These are phyloP conservation scores for Eidolon dupreanum DNA, from an alignment of 2,797 vertebrate species.

Conservation along the genomic window DNA sequence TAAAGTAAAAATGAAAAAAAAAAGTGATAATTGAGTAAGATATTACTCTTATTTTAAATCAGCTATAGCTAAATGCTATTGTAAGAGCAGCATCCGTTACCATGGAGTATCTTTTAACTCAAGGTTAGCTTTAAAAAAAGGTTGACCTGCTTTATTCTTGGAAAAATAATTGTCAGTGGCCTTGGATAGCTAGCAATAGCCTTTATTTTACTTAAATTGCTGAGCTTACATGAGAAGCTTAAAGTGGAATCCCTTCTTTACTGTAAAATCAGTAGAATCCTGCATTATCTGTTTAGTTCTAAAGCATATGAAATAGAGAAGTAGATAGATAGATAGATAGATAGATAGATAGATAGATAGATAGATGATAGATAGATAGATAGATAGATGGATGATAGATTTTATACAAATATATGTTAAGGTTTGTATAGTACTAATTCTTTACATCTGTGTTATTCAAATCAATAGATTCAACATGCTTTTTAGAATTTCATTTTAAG, in stretches of 20 bases:
- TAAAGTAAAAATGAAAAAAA: constrained; percentile 1
- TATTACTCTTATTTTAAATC: constrained; percentile 50
- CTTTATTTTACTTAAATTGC: constrained; percentile 35
- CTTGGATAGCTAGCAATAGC: background rate
- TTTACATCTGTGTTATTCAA: constrained; percentile 13
- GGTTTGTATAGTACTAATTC: background rate
- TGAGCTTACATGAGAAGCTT: background rate
- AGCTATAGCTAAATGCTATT: background rate
- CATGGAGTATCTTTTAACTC: constrained; percentile 42
- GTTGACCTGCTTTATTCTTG: constrained; percentile 24
- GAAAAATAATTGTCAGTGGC: constrained; percentile 31
- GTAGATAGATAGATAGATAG: background rate
- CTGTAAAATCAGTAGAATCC: constrained; percentile 28
- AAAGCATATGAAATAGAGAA: constrained; percentile 23
- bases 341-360: no score
- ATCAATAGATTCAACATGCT: constrained; percentile 34
- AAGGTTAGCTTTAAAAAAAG: constrained; percentile 15
- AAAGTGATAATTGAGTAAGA: background rate
- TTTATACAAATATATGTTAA: no score
- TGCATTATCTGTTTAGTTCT: constrained; percentile 20
- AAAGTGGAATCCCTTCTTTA: background rate
- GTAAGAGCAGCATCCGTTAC: background rate
- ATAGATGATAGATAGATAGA: background rate
- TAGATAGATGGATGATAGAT: no score
- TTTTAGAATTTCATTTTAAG: constrained; percentile 42